Evolutionary conservation across 1,140 invertebrate species (phyloP), one percentile per base, ranked within the genome.

Genomic region (Argopecten irradians): DNA sequence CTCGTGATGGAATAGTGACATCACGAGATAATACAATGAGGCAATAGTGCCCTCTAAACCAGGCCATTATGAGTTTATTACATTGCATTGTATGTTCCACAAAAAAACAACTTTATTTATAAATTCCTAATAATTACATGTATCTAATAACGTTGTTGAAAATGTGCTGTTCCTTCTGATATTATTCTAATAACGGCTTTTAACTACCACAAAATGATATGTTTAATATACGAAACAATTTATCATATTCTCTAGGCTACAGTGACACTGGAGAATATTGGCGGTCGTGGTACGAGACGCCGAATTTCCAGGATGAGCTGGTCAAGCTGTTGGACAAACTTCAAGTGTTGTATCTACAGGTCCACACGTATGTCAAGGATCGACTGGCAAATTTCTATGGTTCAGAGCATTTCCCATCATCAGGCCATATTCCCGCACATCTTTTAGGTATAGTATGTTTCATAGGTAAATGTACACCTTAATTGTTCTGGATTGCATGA

Each of bases 341-440:
- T n/a, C 97, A 97, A 88, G 98, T 98, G 0, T 95, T 99, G 0
- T 99, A 99, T 93, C 97, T 98, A 90, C 96, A 98, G 87, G 95
- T 99, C 0, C 98, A 99, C 93, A 97, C 98, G 0, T 99, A 99
- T 94, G 97, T 99, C 0, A 96, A 98, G 36, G 97, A 97, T 88
- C 97, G 97, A 94, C 96, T 99, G 14, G 96, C 97, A 22, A 97
- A 98, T 93, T 96, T 90, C 11, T 96, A 96, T 84, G 91, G 91
- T 0, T 82, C 33, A 82, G 55, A 92, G 22, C 35, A 91, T 14
- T 93, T 95, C 82, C 92, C 94, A 0, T 22, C 22, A 0, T 89
- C 86, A n/a, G 94, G 93, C 83, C 94, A 94, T 41, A 95, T 95
- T 35, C 95, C 95, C 8, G 94, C 94, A 33, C 95, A 95, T 92